These are phyloP conservation scores for Hyles vespertilio DNA, from an alignment of 1,140 invertebrate genomes.

Conservation along the genomic window DNA sequence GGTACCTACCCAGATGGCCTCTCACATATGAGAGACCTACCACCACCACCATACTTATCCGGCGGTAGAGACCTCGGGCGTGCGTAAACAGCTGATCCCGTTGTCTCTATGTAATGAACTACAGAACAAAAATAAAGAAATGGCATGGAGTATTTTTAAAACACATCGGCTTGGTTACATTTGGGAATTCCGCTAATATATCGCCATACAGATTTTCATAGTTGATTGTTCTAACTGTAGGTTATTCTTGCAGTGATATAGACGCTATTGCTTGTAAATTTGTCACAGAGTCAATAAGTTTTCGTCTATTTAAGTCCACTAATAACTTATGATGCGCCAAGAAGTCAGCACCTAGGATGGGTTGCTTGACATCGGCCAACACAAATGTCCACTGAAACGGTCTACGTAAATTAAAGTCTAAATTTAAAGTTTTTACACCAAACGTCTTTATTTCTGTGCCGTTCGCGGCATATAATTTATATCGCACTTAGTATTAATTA, in stretches of 20 bases:
- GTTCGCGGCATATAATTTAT: conserved; percentile 29
- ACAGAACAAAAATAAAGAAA: too few species aligned
- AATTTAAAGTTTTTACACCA: conserved; percentile 25
- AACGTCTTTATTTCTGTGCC: conserved; percentile 42
- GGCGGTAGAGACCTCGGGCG: background rate
- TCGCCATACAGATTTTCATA: conserved; percentile 5
- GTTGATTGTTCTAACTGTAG: conserved; percentile 12
- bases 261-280: background rate
- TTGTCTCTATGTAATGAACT: conserved; percentile 16
- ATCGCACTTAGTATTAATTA: conserved; percentile 4
- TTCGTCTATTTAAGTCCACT: background rate
- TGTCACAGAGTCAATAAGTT: background rate
- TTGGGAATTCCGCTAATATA: conserved; percentile 11
- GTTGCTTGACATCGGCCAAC: conserved; percentile 32
- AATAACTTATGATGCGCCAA: background rate
- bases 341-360: conserved; percentile 6
- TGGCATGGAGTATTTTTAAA: conserved; percentile 15
- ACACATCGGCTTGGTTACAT: conserved; percentile 13
- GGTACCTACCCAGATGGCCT: too few species aligned
- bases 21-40: too few species aligned
- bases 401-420: conserved; percentile 37
- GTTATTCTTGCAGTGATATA: background rate
- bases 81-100: background rate
- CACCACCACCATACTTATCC: conserved; percentile 4
- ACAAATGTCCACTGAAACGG: conserved; percentile 51